These are phyloP conservation scores for Potorous gilbertii DNA, from an alignment of 2,797 vertebrate species.

Conservation along the genomic window DNA sequence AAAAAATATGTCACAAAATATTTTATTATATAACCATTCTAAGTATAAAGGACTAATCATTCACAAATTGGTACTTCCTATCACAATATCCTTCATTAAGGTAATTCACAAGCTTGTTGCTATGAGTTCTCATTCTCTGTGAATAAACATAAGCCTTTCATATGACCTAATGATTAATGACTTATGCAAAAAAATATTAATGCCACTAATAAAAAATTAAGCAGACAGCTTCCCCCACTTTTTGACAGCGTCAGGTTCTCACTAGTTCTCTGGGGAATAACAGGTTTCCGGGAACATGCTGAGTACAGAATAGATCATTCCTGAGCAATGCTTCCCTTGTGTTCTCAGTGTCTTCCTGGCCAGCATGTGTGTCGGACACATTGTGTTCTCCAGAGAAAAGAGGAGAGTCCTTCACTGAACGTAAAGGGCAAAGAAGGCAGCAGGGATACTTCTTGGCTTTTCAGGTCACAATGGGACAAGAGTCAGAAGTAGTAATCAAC, in stretches of 20 bases:
- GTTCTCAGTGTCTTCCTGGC: not conserved
- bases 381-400: constrained; percentile 30
- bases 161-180: constrained; percentile 80
- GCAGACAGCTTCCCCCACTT: constrained; percentile 67
- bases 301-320: constrained; percentile 49
- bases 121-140: constrained; percentile 51
- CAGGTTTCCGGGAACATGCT: constrained; percentile 59
- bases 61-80: not conserved
- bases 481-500: not conserved
- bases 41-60: not conserved
- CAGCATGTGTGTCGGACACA: not conserved
- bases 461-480: not conserved
- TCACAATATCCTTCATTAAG: not conserved
- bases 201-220: constrained; percentile 72
- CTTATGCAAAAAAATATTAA: constrained; percentile 74
- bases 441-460: not conserved
- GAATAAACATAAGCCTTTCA: constrained; percentile 76
- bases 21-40: not conserved
- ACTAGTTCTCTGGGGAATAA: constrained; percentile 51
- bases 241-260: constrained; percentile 54
- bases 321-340: not conserved
- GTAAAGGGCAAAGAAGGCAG: not conserved
- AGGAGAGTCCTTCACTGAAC: not conserved
- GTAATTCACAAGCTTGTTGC: not conserved
- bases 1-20: not conserved